A percentile compares a stretch with the other conserved stretches of the same genome.
These are phyloP conservation scores for Halocynthia roretzi DNA, from an alignment of 23 tunicate genomes.

Conservation along the genomic window DNA sequence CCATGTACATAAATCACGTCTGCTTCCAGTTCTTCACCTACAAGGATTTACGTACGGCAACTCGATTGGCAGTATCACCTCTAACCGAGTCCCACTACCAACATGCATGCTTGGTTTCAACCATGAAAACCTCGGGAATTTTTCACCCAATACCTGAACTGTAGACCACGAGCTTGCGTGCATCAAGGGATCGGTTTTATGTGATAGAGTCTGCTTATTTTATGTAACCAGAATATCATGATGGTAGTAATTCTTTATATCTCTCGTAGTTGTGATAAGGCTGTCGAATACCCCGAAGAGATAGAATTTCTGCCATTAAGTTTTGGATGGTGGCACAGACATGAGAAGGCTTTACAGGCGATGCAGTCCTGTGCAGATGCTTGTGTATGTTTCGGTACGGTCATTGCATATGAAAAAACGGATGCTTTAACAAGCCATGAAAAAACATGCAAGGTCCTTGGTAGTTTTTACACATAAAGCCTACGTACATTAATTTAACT, in stretches of 20 bases:
- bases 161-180: too few relatives aligned
- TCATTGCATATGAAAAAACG: conserved; percentile 36
- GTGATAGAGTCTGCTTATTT: too few relatives aligned
- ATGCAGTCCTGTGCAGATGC: conserved; percentile 65
- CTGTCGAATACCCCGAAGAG: neutral
- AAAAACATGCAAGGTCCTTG: conserved; percentile 52
- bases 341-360: conserved; percentile 35
- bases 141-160: too few relatives aligned
- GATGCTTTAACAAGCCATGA: conserved; percentile 53
- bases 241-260: neutral
- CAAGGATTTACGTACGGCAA: conserved; percentile 52
- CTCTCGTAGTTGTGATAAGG: neutral
- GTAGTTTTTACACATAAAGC: too few relatives aligned
- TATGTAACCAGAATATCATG: too few relatives aligned
- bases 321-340: conserved; percentile 59
- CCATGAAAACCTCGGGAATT: too few relatives aligned
- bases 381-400: conserved; percentile 28
- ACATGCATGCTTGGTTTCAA: too few relatives aligned
- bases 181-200: too few relatives aligned
- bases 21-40: conserved; percentile 42
- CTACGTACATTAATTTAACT: too few relatives aligned
- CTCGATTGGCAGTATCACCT: too few relatives aligned
- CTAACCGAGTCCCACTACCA: too few relatives aligned
- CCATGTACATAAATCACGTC: conserved; percentile 42
- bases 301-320: conserved; percentile 18